Conservation (phyloP, 2,888 invertebrate genomes). For the Azorinus chamasolen region DNA sequence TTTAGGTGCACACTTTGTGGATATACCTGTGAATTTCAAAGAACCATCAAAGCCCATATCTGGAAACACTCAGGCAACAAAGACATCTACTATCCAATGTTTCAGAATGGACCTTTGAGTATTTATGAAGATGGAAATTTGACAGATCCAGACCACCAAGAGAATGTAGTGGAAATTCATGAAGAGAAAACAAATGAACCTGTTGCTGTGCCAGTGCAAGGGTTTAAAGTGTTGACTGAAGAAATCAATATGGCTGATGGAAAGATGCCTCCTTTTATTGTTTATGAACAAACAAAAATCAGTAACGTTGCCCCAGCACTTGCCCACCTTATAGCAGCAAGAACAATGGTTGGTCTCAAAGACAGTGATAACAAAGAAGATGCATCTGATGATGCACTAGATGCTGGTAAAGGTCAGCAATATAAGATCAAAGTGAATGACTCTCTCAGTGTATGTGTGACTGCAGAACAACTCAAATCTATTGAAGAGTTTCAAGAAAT, state of each 20-base stretch:
- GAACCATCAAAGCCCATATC: conserved; percentile 85
- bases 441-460: neutral
- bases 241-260: neutral
- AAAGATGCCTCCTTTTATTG: conserved; percentile 52
- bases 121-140: conserved; percentile 77
- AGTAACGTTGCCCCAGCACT: conserved; percentile 70
- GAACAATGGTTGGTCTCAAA: conserved; percentile 63
- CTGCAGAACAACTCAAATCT: neutral
- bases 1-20: conserved; percentile 84
- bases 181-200: neutral
- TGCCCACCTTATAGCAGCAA: conserved; percentile 66
- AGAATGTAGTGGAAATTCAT: neutral
- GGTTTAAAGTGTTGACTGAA: neutral
- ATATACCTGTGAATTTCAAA: conserved; percentile 84
- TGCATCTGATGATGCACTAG: neutral
- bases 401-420: neutral
- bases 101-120: conserved; percentile 84
- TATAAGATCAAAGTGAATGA: conserved; percentile 8
- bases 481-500: neutral
- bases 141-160: conserved; percentile 16
- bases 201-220: neutral
- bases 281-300: conserved; percentile 60
- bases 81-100: conserved; percentile 85
- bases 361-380: conserved; percentile 37
- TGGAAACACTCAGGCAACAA: conserved; percentile 86